Percentiles rank a stretch among this genome's conserved stretches.
phyloP scores from a whole-genome alignment of 2,113 vertebrate genomes.

The Erythrolamprus reginae region DNA sequence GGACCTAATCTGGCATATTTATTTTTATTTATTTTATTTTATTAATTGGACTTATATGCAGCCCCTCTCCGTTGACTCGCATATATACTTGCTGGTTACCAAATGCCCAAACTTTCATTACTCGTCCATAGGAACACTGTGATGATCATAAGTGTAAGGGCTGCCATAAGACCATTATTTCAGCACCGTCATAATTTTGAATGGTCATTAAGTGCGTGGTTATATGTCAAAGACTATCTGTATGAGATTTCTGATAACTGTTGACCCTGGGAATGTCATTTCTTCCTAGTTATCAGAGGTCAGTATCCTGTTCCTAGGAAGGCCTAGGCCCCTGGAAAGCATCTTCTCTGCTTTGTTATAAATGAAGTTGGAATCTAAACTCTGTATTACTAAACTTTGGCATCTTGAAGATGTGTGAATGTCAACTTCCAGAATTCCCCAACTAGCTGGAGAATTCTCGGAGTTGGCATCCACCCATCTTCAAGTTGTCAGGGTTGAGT shows the following conservation, averaged over 20 bases:
- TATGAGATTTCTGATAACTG: background rate
- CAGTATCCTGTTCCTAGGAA: background rate
- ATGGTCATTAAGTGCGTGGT: background rate
- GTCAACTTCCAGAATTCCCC: background rate
- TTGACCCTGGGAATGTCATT: background rate
- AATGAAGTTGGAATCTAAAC: slow-evolving; percentile 1
- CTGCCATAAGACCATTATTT: background rate
- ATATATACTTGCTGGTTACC: background rate
- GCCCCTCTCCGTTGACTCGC: no score
- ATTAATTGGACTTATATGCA: no score
- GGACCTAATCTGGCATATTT: no score
- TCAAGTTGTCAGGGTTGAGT: background rate
- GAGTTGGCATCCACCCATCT: background rate
- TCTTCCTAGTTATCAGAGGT: slow-evolving; percentile 3
- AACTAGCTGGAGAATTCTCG: background rate
- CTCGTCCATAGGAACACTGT: background rate
- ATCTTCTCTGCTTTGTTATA: background rate
- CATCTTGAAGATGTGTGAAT: background rate
- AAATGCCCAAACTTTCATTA: background rate
- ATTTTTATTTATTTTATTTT: no score
- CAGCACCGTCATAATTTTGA: background rate
- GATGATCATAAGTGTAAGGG: background rate
- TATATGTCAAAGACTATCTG: background rate
- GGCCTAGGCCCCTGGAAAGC: background rate
- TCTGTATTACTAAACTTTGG: background rate